Percentiles rank a stretch among this genome's conserved stretches.
phyloP scores from a whole-genome alignment of 2,888 invertebrate species.

The Steinernema carpocapsae region DNA sequence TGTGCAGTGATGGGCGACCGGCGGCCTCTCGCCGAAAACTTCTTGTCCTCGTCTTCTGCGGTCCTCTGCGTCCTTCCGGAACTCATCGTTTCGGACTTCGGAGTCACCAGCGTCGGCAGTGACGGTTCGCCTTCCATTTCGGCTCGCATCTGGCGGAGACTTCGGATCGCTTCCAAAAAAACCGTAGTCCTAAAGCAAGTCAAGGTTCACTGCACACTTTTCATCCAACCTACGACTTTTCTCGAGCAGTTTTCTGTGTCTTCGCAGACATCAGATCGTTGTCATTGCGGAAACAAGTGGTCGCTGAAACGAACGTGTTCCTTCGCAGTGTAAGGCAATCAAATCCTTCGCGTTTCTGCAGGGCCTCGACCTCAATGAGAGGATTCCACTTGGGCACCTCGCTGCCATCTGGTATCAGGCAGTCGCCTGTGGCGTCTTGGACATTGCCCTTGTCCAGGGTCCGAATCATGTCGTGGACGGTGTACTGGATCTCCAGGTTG shows the following conservation, averaged over 20 bases:
- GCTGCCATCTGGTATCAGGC: not conserved
- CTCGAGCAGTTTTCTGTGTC: not conserved
- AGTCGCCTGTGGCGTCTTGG: slow-evolving; percentile 34
- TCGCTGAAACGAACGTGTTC: slow-evolving; percentile 32
- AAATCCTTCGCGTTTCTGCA: slow-evolving; percentile 31
- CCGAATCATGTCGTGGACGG: slow-evolving; percentile 37
- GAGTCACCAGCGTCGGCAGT: too few relatives aligned
- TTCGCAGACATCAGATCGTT: not conserved
- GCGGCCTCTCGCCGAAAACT: too few relatives aligned
- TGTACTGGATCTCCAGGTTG: slow-evolving; percentile 24
- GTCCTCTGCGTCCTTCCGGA: too few relatives aligned
- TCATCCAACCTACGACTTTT: not conserved
- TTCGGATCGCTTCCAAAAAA: too few relatives aligned
- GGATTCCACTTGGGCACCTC: slow-evolving; percentile 33
- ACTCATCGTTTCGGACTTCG: too few relatives aligned
- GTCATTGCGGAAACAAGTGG: not conserved
- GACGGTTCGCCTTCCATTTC: too few relatives aligned
- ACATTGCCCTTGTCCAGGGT: slow-evolving; percentile 28
- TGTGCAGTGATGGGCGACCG: too few relatives aligned
- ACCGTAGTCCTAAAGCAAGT: too few relatives aligned
- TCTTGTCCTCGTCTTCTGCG: too few relatives aligned
- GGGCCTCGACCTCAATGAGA: not conserved
- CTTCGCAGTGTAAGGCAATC: slow-evolving; percentile 34
- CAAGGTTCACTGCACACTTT: too few relatives aligned
- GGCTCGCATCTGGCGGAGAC: too few relatives aligned